Conservation (phyloP, 2,888 invertebrate species). For the Diplazon laetatorius region DNA sequence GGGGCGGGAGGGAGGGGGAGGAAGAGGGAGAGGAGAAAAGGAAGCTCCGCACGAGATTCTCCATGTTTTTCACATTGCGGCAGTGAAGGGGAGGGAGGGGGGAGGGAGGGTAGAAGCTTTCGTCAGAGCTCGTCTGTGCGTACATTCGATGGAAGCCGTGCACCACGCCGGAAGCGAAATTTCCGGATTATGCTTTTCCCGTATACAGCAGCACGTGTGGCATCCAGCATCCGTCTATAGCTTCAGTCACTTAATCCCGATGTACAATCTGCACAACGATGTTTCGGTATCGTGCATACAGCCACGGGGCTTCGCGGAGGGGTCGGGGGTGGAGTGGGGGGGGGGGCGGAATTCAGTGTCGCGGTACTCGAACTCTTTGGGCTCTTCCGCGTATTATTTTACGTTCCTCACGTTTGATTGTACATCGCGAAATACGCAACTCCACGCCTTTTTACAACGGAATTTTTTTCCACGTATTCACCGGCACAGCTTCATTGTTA, state of each 20-base stretch:
- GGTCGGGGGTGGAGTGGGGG: no score
- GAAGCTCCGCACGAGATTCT: slow-evolving; percentile 67
- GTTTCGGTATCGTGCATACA: not conserved
- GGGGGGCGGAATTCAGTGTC: no score
- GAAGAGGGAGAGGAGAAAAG: not conserved
- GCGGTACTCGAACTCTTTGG: not conserved
- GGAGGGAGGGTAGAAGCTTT: not conserved
- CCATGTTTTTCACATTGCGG: no score
- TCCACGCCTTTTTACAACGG: slow-evolving; percentile 7
- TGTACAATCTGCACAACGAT: slow-evolving; percentile 18
- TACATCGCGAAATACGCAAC: slow-evolving; percentile 5
- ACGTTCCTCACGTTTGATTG: slow-evolving; percentile 11
- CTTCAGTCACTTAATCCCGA: slow-evolving; percentile 28
- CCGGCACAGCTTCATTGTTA: not conserved
- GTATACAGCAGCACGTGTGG: slow-evolving; percentile 19
- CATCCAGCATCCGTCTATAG: slow-evolving; percentile 25
- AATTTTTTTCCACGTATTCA: not conserved
- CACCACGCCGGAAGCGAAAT: slow-evolving; percentile 70
- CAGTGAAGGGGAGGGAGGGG: no score
- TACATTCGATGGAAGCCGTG: not conserved
- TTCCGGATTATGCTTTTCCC: slow-evolving; percentile 70
- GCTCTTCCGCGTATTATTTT: slow-evolving; percentile 1
- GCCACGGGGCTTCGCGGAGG: slow-evolving; percentile 65
- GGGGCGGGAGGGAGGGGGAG: no score
- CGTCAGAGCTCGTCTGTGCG: not conserved